Evolutionary conservation across 2,888 invertebrate genomes (phyloP), one percentile per base, ranked within the genome.

Genomic region (Lordiphosa andalusiaca): DNA sequence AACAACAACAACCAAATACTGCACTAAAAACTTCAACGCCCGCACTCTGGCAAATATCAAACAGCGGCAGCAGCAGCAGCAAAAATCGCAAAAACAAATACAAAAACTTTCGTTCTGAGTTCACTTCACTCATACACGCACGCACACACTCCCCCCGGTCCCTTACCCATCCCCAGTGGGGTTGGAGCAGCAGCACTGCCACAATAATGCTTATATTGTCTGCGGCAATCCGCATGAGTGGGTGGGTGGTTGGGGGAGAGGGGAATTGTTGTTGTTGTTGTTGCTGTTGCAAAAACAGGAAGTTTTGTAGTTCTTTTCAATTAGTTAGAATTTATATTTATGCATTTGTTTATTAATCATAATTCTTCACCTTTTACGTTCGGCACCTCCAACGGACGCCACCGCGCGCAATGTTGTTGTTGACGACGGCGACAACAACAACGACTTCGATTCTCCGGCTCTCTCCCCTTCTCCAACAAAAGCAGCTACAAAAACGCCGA

Each of bases 161-260:
- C 6, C 49, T 33, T 12, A 49, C 46, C 52, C 36, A 46, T 12
- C 49, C 46, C 52, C 36, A 46, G 37, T 33, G 39, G 52, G 47
- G 12, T 36, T 30, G 16, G 25, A 46, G 49, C 6, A 23, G 49
- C 6, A 23, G 23, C 52, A 64, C 58, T 75, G 78, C 78, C 78
- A 73, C 78, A 78, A 78, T 85, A 80, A 73, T 80, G 73, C 81
- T 83, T 81, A 80, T 83, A 84, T 80, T 80, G 80, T 85, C 85
- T 80, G 77, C 81, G 85, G 81, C 84, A 69, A 69, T 59, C 73
- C 80, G 82, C 72, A 75, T 78, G 53, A 51, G 33, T 44, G 16
- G 30, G 21, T 13, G 39, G 41, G 7, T 38, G 19, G 37, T 1
- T 10, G 7, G 41, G 19, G 23, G 44, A 35, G 57, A 40, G 53